A percentile compares a stretch with the other conserved stretches of the same genome.
These are phyloP conservation scores for Ctenomys sociabilis DNA, from an alignment of 2,113 vertebrate genomes.

Conservation along the genomic window DNA sequence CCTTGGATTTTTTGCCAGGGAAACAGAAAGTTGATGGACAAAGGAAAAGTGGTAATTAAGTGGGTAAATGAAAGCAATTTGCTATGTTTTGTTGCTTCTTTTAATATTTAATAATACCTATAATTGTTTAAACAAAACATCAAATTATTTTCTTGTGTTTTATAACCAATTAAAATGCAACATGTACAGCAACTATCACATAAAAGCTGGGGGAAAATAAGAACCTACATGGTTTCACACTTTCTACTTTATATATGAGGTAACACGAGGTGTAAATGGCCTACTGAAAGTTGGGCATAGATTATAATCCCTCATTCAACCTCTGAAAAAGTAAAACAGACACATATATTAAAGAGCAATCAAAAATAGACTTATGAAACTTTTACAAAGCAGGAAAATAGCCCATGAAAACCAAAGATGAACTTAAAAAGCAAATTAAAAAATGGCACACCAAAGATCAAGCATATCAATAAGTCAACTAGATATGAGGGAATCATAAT, in stretches of 20 bases:
- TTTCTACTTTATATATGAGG: background rate
- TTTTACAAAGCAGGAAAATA: background rate
- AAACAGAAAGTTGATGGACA: background rate
- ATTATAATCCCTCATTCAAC: background rate
- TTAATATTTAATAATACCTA: background rate
- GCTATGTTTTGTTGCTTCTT: constrained; percentile 3
- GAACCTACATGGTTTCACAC: background rate
- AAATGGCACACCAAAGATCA: background rate
- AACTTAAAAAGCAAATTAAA: background rate
- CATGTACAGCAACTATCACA: background rate
- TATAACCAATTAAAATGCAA: background rate
- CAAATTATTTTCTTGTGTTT: background rate
- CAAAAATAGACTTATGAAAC: background rate
- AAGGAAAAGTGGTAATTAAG: background rate
- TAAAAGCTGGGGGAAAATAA: background rate
- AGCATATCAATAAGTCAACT: background rate
- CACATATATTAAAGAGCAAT: background rate
- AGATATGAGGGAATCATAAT: background rate
- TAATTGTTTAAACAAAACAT: background rate
- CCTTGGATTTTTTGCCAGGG: background rate
- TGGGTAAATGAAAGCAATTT: background rate
- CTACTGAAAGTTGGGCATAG: background rate
- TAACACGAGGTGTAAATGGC: background rate
- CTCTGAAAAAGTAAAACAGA: background rate
- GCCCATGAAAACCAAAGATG: background rate